These are phyloP conservation scores for Microcebus griseorufus DNA, from an alignment of 2,113 vertebrate genomes.

Conservation along the genomic window DNA sequence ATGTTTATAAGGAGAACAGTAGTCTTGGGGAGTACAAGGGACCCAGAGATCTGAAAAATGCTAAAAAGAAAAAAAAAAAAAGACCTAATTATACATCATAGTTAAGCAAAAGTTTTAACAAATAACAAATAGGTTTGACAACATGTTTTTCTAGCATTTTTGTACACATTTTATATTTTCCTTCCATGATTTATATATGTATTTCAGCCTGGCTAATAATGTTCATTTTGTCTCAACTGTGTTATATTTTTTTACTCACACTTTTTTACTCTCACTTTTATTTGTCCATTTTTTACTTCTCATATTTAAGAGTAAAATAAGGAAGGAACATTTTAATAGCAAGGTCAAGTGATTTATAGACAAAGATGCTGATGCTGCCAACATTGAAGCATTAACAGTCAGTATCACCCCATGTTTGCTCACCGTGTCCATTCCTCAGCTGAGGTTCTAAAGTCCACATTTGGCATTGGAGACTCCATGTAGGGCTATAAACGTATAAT, in stretches of 20 bases:
- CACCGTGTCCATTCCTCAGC: fast-evolving
- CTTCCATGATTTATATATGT: background rate
- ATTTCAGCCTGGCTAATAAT: background rate
- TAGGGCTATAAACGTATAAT: background rate
- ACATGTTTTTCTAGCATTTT: background rate
- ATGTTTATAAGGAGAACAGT: background rate
- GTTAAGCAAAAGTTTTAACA: background rate
- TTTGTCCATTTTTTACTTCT: background rate
- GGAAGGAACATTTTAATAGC: background rate
- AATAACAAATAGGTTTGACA: background rate
- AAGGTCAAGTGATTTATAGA: background rate
- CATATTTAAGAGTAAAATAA: background rate
- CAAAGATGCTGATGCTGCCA: background rate
- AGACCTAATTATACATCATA: background rate
- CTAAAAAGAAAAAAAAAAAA: background rate
- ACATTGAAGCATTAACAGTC: background rate
- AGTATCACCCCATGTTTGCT: background rate
- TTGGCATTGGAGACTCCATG: background rate
- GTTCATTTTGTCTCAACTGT: background rate
- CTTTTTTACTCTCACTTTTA: background rate
- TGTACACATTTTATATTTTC: background rate
- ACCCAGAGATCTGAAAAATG: background rate
- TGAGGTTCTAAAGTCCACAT: background rate
- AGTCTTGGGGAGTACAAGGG: background rate
- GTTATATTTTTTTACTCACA: background rate